These are phyloP conservation scores for Pituophis catenifer DNA, from an alignment of 2,113 vertebrate genomes.

Conservation along the genomic window DNA sequence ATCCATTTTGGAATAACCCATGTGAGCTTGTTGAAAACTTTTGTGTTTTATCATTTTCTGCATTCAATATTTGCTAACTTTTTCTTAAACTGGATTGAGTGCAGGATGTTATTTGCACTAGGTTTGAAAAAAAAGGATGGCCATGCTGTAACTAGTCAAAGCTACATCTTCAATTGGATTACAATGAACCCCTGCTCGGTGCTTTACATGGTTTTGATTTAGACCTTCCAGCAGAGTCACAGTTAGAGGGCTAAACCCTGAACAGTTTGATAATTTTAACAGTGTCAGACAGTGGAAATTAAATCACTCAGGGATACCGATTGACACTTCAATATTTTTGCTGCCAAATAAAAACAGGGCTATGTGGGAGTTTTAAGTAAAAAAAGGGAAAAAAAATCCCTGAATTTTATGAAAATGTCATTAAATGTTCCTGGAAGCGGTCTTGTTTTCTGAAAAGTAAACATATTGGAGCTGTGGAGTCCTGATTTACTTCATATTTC, in stretches of 20 bases:
- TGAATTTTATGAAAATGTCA: neutral
- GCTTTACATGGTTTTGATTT: constrained; percentile 42
- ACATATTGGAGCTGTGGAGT: neutral
- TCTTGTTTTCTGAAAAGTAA: constrained; percentile 8
- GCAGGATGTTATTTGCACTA: neutral
- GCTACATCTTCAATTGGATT: constrained; percentile 44
- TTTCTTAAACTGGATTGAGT: neutral
- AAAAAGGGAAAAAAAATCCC: neutral
- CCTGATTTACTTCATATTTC: neutral
- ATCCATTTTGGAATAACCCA: neutral
- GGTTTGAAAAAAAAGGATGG: constrained; percentile 18
- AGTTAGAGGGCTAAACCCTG: constrained; percentile 49
- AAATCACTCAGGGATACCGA: constrained; percentile 46
- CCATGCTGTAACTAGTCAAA: constrained; percentile 24
- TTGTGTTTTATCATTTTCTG: neutral
- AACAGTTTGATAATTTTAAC: constrained; percentile 41
- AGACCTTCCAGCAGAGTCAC: constrained; percentile 47
- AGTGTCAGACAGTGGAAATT: constrained; percentile 47
- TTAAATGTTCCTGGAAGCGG: constrained; percentile 14
- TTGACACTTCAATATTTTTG: constrained; percentile 51
- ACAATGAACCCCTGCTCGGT: constrained; percentile 38
- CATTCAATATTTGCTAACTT: neutral
- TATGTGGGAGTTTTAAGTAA: neutral
- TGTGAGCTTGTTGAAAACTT: neutral
- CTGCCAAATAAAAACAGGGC: constrained; percentile 37